phyloP scores from a whole-genome alignment of 2,888 invertebrate species.

The Eurois occulta region DNA sequence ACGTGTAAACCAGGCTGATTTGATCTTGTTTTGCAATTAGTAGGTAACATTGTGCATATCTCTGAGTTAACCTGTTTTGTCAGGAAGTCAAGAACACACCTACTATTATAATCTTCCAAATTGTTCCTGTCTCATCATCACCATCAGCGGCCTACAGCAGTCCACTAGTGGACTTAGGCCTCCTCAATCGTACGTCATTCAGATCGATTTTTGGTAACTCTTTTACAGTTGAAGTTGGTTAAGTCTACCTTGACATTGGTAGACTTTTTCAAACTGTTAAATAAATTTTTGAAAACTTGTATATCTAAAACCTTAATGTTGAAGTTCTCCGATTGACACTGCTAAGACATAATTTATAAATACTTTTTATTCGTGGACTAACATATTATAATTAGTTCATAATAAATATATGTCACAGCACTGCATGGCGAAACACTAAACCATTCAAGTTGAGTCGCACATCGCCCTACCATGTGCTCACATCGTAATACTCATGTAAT shows the following conservation, averaged over 20 bases:
- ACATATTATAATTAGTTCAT: no score
- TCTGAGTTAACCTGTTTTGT: not conserved
- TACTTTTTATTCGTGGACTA: not conserved
- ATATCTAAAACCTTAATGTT: not conserved
- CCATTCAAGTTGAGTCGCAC: not conserved
- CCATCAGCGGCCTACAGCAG: not conserved
- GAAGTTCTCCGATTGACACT: not conserved
- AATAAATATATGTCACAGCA: no score
- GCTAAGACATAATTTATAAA: no score
- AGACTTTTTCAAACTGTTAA: not conserved
- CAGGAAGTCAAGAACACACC: not conserved
- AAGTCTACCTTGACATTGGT: not conserved
- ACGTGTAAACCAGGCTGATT: conserved; percentile 22
- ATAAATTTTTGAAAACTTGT: not conserved
- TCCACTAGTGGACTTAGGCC: no score
- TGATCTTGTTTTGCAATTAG: conserved; percentile 10
- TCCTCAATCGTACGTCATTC: no score
- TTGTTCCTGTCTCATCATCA: not conserved
- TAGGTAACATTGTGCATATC: not conserved
- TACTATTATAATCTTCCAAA: not conserved
- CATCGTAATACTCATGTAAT: conserved; percentile 13
- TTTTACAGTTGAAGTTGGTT: not conserved
- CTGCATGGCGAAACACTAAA: not conserved
- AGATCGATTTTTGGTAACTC: not conserved
- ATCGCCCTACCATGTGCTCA: not conserved